Base-by-base conservation (phyloP, 2,797 vertebrate species). In the Neoniphon sammara region DNA sequence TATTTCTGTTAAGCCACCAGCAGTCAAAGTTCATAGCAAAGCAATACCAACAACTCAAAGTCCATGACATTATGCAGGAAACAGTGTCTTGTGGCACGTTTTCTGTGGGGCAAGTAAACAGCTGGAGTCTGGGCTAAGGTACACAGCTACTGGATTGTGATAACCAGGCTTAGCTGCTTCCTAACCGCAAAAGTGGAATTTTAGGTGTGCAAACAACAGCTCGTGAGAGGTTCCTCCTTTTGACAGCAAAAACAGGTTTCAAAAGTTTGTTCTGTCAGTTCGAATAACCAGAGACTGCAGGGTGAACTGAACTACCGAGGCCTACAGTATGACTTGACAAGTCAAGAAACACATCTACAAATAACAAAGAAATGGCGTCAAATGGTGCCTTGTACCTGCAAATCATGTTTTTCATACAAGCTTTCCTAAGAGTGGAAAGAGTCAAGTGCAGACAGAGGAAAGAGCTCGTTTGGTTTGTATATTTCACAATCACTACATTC, bases 401-500 rank as follows among this genome's bases (percentile, higher is more conserved):
- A 57, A 71, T 73, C 68, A 53, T 53, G 12, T 57, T 71, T 75
- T 66, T 49, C 17, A 27, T 23, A 49, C 25, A 25, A 27, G 55
- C 49, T 70, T 65, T 49, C 34, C 47, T 2, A 4, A 25, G 7
- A 66, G 7, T 69, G 55, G 58, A 36, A 25, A 74, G 53, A 14
- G 7, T 65, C 18, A 54, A 10, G 27, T 47, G 53, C 52, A 78
- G 15, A 73, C 77, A 81, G 54, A 81, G 65, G 17, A 73, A 61
- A 71, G 55, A 74, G 77, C 78, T 71, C 77, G 86, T 84, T 78
- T 79, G 76, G 81, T 60, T 78, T 54, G 63, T 69, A 30, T 15
- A 72, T 93, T 93, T 90, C 90, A 88, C 88, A 93, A 93, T 91
- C 88, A 47, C 85, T 77, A 84, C 91, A 93, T 94, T 94, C 92